phyloP scores from a whole-genome alignment of 1,140 invertebrate genomes.

The Anastatus disparis region DNA sequence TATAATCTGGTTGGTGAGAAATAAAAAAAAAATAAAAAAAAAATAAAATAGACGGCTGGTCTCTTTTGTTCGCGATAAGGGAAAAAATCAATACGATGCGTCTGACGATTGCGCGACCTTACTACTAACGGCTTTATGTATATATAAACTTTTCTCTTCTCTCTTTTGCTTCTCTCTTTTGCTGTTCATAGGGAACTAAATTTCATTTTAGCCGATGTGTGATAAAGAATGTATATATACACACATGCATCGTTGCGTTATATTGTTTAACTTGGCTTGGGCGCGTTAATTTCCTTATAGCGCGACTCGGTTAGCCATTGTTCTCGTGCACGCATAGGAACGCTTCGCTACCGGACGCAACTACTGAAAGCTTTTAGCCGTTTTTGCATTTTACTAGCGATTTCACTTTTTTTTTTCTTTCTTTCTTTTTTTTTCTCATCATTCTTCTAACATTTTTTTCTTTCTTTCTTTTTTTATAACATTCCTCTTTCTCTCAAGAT shows the following conservation, averaged over 20 bases:
- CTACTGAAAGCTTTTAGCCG: conserved; percentile 13
- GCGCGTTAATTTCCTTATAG: conserved; percentile 7
- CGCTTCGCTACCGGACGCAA: background rate
- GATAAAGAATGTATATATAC: background rate
- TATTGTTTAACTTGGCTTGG: no score
- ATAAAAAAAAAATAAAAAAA: no score
- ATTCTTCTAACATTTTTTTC: no score
- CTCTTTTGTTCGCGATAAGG: conserved; percentile 18
- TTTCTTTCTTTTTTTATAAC: no score
- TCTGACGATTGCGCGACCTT: conserved; percentile 32
- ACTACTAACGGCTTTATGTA: background rate
- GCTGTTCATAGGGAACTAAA: background rate
- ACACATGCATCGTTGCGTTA: background rate
- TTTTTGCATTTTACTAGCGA: background rate
- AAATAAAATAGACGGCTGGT: background rate
- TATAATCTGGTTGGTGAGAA: no score
- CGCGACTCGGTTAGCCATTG: background rate
- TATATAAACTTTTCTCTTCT: background rate
- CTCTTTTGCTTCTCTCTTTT: background rate
- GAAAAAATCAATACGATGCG: conserved; percentile 40
- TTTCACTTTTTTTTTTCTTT: background rate
- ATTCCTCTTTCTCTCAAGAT: no score
- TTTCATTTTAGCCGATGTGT: background rate
- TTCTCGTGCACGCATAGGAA: background rate
- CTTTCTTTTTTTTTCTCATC: no score